Evolutionary conservation across 2,113 vertebrate species (phyloP), one percentile per base, ranked within the genome.

Genomic region (Menura novaehollandiae): DNA sequence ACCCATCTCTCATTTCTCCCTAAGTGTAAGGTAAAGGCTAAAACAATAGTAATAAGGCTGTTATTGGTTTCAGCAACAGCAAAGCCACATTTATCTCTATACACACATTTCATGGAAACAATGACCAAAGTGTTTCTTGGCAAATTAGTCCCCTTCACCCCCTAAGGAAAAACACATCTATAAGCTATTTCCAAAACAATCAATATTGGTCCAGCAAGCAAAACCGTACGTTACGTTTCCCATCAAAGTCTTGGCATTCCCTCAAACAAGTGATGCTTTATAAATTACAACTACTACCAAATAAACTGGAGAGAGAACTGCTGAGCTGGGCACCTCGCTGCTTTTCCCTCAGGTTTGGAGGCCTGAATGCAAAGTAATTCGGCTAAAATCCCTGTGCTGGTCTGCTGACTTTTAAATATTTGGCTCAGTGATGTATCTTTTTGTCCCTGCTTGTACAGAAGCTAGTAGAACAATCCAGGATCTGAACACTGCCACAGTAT

Each of bases 71-170:
- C 86, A 84, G 53, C 68, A 62, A 75, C 35, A 88, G 58, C 88
- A 89, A 94, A 84, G 60, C 18, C 68, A 58, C 16, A 13, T 92
- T 95, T 96, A 92, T 95, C 88, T 92, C 85, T 53, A 68, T 49
- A 87, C 41, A 35, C 56, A 85, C 39, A 92, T 87, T 93, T 93
- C 87, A 84, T 64, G 76, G 94, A 84, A 96, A 95, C 60, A 88
- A 91, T 81, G 86, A 81, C 83, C 78, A 12, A 95, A 91, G 80
- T 89, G 83, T 92, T 95, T 92, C 84, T 95, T 92, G 91, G 95
- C 85, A 93, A 81, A 95, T 95, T 67, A 81, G 68, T 67, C 56
- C 43, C 47, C 28, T 72, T 92, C 62, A 78, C 17, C 88, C 79
- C 59, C 41, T 3, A 2, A 24, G 79, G n/a, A 77, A 88, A 83